These are phyloP conservation scores for Mythimna lalbum DNA, from an alignment of 2,888 invertebrate species.

Conservation along the genomic window DNA sequence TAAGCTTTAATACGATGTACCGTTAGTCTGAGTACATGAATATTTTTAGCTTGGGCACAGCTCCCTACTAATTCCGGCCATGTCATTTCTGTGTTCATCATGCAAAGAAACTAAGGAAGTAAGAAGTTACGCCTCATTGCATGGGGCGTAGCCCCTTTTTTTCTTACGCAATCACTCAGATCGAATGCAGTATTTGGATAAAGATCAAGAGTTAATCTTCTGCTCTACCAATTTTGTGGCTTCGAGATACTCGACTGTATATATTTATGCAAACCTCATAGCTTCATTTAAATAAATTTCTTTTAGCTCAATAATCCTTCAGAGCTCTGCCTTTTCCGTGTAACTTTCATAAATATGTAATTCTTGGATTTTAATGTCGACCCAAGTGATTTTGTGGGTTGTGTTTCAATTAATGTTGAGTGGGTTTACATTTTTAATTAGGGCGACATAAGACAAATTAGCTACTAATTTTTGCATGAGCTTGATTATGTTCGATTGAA, in stretches of 20 bases:
- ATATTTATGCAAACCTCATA: constrained; percentile 57
- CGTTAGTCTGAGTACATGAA: too few species aligned
- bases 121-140: too few species aligned
- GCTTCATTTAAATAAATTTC: constrained; percentile 61
- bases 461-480: neutral
- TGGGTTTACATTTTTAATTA: constrained; percentile 11
- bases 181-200: too few species aligned
- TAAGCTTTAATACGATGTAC: too few species aligned
- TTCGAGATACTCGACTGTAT: constrained; percentile 17
- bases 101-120: too few species aligned
- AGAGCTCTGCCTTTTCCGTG: constrained; percentile 27
- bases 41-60: too few species aligned
- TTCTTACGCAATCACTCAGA: too few species aligned
- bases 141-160: too few species aligned
- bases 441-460: constrained; percentile 13
- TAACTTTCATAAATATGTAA: constrained; percentile 47
- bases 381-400: constrained; percentile 29
- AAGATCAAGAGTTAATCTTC: neutral
- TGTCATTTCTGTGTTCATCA: too few species aligned
- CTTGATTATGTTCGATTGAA: neutral
- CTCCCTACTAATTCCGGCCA: too few species aligned
- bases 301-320: constrained; percentile 34
- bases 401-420: constrained; percentile 22
- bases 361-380: constrained; percentile 25
- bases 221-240: neutral